Conservation (phyloP, 2,888 invertebrate genomes). For the Trachelus iudaicus region DNA sequence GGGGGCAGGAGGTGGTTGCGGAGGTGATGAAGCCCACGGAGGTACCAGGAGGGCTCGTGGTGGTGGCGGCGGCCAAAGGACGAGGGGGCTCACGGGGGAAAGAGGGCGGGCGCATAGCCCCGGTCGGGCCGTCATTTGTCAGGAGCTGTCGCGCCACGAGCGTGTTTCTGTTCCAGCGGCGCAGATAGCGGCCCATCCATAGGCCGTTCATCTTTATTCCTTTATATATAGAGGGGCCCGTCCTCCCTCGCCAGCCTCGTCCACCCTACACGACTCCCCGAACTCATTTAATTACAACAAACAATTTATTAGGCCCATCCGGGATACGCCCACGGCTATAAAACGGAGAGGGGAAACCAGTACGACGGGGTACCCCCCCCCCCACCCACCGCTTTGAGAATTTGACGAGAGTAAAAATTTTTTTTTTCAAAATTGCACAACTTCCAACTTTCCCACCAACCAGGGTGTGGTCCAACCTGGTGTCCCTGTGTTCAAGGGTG, state of each 20-base stretch:
- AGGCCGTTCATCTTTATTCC: slow-evolving; percentile 66
- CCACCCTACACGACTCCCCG: slow-evolving; percentile 61
- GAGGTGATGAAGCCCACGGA: not conserved
- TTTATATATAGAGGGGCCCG: slow-evolving; percentile 46
- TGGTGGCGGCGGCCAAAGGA: slow-evolving; percentile 21
- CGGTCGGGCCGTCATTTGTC: slow-evolving; percentile 65
- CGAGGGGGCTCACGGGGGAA: slow-evolving; percentile 31
- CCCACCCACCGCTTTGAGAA: not conserved
- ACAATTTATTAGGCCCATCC: slow-evolving; percentile 65
- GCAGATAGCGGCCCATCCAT: slow-evolving; percentile 65
- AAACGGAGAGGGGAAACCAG: slow-evolving; percentile 25
- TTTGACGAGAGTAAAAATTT: not conserved
- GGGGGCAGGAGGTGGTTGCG: not conserved
- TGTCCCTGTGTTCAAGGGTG: not conserved
- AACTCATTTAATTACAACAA: slow-evolving; percentile 66
- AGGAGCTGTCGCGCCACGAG: slow-evolving; percentile 65
- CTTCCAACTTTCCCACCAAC: not conserved
- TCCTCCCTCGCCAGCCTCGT: slow-evolving; percentile 27
- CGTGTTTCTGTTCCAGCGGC: slow-evolving; percentile 64
- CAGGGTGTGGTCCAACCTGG: not conserved
- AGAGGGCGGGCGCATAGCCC: slow-evolving; percentile 45
- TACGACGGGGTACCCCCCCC: not conserved
- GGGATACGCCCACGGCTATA: slow-evolving; percentile 54
- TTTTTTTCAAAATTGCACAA: not conserved
- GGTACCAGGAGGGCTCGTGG: slow-evolving; percentile 23